A percentile compares a stretch with the other conserved stretches of the same genome.
Evolutionary conservation across 2,113 vertebrate genomes (phyloP).

Genomic region (Climacteris rufus): DNA sequence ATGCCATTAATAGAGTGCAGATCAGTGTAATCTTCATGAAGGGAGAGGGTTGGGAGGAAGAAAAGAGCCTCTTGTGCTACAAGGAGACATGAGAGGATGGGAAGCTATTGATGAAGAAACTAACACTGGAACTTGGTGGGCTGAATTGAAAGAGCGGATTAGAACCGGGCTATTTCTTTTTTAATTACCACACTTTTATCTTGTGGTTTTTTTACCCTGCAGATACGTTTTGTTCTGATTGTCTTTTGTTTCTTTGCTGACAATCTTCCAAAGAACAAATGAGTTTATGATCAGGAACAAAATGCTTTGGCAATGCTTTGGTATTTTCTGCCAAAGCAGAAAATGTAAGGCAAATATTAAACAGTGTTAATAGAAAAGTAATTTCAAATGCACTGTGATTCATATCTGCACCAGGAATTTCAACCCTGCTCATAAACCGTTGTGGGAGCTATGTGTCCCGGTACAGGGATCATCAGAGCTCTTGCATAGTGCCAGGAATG

Average conservation of each 20-base stretch:
- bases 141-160: neutral
- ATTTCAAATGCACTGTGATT: neutral
- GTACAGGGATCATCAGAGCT: neutral
- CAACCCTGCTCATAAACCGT: neutral
- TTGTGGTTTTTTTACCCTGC: neutral
- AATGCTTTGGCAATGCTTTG: constrained; percentile 2
- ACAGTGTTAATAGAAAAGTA: neutral
- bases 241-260: neutral
- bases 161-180: neutral
- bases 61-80: neutral
- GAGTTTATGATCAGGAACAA: constrained; percentile 5
- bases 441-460: accelerated
- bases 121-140: neutral
- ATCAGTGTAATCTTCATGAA: neutral
- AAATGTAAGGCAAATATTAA: constrained; percentile 4
- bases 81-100: neutral
- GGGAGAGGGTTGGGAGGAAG: neutral
- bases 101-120: neutral
- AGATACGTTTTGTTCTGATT: neutral
- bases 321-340: neutral
- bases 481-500: neutral
- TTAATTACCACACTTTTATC: neutral
- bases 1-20: neutral
- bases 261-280: neutral
- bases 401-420: neutral